Percentiles rank a stretch among this genome's conserved stretches.
Conservation (phyloP, 1,140 invertebrate genomes). For the Paracyclopina nana region DNA sequence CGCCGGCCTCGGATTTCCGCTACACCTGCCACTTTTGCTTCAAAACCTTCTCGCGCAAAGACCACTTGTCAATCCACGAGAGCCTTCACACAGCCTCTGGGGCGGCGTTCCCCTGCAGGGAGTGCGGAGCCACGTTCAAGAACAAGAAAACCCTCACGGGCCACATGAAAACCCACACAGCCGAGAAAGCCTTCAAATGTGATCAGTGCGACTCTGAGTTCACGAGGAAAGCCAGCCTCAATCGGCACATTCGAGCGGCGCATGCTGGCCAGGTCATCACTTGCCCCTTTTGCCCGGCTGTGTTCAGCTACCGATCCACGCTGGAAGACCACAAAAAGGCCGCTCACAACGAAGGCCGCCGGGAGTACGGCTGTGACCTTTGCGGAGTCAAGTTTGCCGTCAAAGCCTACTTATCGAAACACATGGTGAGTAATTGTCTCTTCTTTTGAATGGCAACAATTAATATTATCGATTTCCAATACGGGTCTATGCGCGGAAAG, state of each 20-base stretch:
- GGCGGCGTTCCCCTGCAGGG: conserved; percentile 5
- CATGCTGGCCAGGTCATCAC: conserved; percentile 13
- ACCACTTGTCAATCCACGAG: conserved; percentile 15
- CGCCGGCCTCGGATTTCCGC: neutral
- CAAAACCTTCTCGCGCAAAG: conserved; percentile 12
- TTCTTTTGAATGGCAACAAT: neutral
- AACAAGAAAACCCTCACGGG: conserved; percentile 17
- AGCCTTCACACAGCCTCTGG: conserved; percentile 3
- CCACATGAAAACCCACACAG: conserved; percentile 14
- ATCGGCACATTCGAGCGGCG: conserved; percentile 13
- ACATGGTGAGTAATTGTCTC: conserved; percentile 11
- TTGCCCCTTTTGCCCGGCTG: conserved; percentile 6
- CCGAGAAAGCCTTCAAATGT: conserved; percentile 14
- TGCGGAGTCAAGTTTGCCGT: conserved; percentile 13
- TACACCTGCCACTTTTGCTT: conserved; percentile 7
- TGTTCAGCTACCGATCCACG: conserved; percentile 13
- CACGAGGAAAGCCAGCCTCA: conserved; percentile 11
- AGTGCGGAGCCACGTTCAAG: conserved; percentile 15
- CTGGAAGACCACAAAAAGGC: conserved; percentile 16
- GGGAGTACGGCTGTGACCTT: conserved; percentile 9
- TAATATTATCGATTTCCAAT: neutral
- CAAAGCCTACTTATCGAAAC: conserved; percentile 14
- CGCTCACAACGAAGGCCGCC: conserved; percentile 11
- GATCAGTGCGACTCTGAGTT: conserved; percentile 14
- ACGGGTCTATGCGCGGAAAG: neutral